Percentiles rank a stretch among this genome's conserved stretches.
Conservation (phyloP, 2,113 vertebrate species). For the Romanogobio albipinnatus region DNA sequence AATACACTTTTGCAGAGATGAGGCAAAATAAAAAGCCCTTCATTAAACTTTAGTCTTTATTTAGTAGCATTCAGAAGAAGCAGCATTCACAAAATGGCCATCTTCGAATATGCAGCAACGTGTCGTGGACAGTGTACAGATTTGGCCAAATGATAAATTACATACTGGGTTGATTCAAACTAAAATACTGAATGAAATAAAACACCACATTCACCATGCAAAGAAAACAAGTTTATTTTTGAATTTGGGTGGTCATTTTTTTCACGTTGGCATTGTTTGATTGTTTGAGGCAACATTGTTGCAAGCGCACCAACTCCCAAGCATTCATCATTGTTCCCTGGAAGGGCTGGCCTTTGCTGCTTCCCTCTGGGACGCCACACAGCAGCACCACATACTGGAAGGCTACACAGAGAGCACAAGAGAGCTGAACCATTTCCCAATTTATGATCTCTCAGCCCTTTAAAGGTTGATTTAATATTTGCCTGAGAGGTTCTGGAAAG, state of each 20-base stretch:
- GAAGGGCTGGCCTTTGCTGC: conserved; percentile 59
- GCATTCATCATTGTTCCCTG: conserved; percentile 61
- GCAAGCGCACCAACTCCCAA: conserved; percentile 50
- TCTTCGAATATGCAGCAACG: not conserved
- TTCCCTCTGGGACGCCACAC: conserved; percentile 52
- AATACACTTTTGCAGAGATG: too few relatives aligned
- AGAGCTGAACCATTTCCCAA: conserved; percentile 56
- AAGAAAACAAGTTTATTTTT: conserved; percentile 58
- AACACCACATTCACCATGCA: not conserved
- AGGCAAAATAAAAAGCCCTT: too few relatives aligned
- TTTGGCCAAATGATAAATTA: not conserved
- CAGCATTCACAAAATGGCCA: not conserved
- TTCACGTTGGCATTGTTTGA: conserved; percentile 59
- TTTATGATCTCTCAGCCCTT: conserved; percentile 61
- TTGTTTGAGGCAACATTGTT: conserved; percentile 61
- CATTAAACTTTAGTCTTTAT: not conserved
- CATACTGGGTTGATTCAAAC: not conserved
- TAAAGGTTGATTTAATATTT: conserved; percentile 65
- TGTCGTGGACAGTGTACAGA: not conserved
- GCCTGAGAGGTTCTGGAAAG: conserved; percentile 61
- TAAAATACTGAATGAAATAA: conserved; percentile 29
- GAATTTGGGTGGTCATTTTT: conserved; percentile 57
- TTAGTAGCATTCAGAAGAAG: not conserved
- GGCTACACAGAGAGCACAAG: conserved; percentile 49
- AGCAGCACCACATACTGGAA: conserved; percentile 41